Percentiles rank a stretch among this genome's conserved stretches.
Evolutionary conservation across 1,140 invertebrate species (phyloP).

Genomic region (Neodiprion fabricii): DNA sequence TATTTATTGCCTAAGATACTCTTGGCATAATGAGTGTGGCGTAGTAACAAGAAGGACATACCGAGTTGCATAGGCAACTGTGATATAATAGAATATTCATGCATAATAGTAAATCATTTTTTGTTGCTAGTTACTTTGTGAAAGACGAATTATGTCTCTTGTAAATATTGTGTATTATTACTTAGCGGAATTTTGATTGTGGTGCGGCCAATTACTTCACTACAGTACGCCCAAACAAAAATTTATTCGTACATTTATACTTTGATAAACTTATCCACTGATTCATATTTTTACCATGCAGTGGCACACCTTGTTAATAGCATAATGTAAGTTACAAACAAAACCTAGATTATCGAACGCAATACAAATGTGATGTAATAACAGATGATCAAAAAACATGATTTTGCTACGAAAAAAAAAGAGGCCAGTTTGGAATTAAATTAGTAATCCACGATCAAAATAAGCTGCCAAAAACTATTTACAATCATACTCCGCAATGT

Average conservation of each 20-base stretch:
- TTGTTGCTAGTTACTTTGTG: slow-evolving; percentile 38
- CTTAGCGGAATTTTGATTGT: slow-evolving; percentile 13
- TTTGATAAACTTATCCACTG: not conserved
- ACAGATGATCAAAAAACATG: not conserved
- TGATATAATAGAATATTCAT: slow-evolving; percentile 46
- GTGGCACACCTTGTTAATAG: not conserved
- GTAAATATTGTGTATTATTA: slow-evolving; percentile 24
- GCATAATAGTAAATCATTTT: slow-evolving; percentile 43
- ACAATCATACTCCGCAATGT: slow-evolving; percentile 25
- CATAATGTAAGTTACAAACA: not conserved
- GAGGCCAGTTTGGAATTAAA: slow-evolving; percentile 11
- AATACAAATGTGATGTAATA: not conserved
- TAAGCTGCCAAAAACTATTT: slow-evolving; percentile 38
- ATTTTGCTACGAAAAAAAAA: not conserved
- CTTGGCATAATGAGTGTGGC: slow-evolving; percentile 31
- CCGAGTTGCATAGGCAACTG: slow-evolving; percentile 51
- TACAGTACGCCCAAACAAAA: not conserved
- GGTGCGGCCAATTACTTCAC: slow-evolving; percentile 21
- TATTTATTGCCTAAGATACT: slow-evolving; percentile 45
- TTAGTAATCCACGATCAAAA: slow-evolving; percentile 35
- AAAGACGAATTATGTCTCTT: slow-evolving; percentile 19
- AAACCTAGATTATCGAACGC: not conserved
- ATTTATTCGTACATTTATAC: not conserved
- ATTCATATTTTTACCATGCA: not conserved
- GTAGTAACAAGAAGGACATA: slow-evolving; percentile 26